Base-by-base conservation (phyloP, 2,113 vertebrate species). In the Tretioscincus oriximinensis region DNA sequence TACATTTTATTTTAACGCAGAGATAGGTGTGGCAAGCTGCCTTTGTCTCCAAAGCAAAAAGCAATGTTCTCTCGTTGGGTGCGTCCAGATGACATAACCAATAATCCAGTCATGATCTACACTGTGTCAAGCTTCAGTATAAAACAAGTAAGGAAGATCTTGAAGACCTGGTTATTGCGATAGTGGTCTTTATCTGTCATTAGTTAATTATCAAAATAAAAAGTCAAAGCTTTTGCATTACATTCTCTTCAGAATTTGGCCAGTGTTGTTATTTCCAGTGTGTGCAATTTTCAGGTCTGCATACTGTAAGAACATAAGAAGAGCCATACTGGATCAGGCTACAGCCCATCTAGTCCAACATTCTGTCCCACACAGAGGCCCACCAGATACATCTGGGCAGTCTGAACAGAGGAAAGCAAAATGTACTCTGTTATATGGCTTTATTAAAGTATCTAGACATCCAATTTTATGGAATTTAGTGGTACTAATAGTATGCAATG, bases 81-180 rank as follows among this genome's bases (percentile, higher is more conserved):
- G 31, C 93, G 97, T 16, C 98, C 98, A 2, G 98, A 99, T 81
- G 98, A 99, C 71, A 95, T 99, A 87, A 96, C 95, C 88, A 98
- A 96, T 90, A 99, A 97, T 89, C 98, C 98, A 71, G 98, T 95
- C 0, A 99, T 99, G 98, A 99, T 99, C 92, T 98, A 98, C 85
- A 99, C 98, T n/a, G 98, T 99, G 77, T 99, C 98, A 89, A 99
- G 98, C 93, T 99, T 99, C 94, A 99, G 98, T 93, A 99, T 99
- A 95, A 99, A 99, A 84, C 98, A 99, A 97, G 98, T 99, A 90
- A 89, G 76, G 2, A 90, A 75, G 1, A 16, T 31, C 67, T 12
- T 54, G 61, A 18, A 6, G 9, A 14, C n/a, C 64, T 64, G 8
- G 24, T 12, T 10, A n/a, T 7, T 41, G 24, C 41, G 1, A 21